phyloP scores from a whole-genome alignment of 2,113 vertebrate species.

The Trichomycterus rosablanca region DNA sequence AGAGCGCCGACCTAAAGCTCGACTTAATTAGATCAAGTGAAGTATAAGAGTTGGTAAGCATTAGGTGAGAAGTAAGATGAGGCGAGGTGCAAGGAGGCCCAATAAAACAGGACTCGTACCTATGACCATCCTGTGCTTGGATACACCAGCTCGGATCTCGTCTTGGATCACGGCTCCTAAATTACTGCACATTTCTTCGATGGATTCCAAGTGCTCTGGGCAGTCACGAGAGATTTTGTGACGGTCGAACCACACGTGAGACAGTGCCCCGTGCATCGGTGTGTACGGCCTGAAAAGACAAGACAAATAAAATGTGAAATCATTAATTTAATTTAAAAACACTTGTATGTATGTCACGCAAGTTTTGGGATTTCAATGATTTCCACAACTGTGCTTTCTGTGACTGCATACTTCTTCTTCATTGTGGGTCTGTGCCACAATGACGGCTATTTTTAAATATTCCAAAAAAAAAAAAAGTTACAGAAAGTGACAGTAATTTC shows the following conservation, averaged over 20 bases:
- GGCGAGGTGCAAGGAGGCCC: conserved; percentile 18
- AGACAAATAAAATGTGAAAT: too few relatives aligned
- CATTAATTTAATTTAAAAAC: too few relatives aligned
- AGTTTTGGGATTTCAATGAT: too few relatives aligned
- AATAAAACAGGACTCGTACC: conserved; percentile 62
- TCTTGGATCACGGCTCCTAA: conserved; percentile 73
- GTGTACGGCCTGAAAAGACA: conserved; percentile 76
- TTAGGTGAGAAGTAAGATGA: conserved; percentile 7
- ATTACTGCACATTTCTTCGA: conserved; percentile 71
- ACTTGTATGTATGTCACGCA: too few relatives aligned
- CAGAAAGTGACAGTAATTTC: too few relatives aligned
- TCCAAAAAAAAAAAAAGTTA: too few relatives aligned
- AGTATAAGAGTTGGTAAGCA: conserved; percentile 20
- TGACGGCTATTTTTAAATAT: too few relatives aligned
- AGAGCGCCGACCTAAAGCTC: conserved; percentile 32
- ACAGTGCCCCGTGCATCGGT: conserved; percentile 72
- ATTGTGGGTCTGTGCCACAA: too few relatives aligned
- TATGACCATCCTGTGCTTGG: conserved; percentile 76
- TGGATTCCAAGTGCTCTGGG: conserved; percentile 80
- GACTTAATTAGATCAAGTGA: conserved; percentile 37
- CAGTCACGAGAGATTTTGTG: conserved; percentile 76
- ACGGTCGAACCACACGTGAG: conserved; percentile 89
- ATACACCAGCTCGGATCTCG: conserved; percentile 72
- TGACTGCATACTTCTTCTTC: too few relatives aligned
- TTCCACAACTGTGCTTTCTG: too few relatives aligned